phyloP scores from a whole-genome alignment of 2,797 vertebrate species.

The Galagoides demidoff region DNA sequence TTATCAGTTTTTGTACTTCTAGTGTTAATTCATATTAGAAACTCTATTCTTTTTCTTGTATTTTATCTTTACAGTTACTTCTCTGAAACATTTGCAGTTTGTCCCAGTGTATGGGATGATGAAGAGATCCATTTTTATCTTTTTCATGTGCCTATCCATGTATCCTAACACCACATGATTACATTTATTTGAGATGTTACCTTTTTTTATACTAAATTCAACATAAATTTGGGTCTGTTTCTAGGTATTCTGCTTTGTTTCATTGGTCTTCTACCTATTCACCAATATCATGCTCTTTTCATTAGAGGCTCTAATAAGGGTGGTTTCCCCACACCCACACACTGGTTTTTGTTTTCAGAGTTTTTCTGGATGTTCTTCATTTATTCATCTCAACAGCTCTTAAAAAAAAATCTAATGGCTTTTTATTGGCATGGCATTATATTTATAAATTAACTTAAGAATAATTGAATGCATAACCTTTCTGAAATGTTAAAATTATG shows the following conservation, averaged over 20 bases:
- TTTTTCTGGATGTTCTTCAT: neutral
- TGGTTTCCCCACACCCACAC: neutral
- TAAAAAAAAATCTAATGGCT: neutral
- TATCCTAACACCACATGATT: neutral
- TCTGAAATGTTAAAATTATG: neutral
- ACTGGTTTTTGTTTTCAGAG: neutral
- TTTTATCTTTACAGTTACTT: neutral
- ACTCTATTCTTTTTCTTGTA: neutral
- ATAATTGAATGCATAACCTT: neutral
- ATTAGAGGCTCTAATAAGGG: neutral
- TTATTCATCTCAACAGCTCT: neutral
- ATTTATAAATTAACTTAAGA: neutral
- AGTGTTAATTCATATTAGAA: neutral
- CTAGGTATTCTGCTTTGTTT: neutral
- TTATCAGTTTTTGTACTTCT: neutral
- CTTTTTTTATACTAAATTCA: neutral
- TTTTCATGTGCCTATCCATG: neutral
- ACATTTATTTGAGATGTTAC: neutral
- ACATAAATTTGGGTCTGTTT: neutral
- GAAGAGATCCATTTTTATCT: neutral
- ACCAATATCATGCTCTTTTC: neutral
- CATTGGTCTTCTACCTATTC: neutral
- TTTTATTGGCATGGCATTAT: neutral
- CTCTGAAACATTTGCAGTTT: neutral
- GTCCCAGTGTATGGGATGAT: neutral